Evolutionary conservation across 1,140 invertebrate species (phyloP).

Genomic region (Reticulitermes speratus): DNA sequence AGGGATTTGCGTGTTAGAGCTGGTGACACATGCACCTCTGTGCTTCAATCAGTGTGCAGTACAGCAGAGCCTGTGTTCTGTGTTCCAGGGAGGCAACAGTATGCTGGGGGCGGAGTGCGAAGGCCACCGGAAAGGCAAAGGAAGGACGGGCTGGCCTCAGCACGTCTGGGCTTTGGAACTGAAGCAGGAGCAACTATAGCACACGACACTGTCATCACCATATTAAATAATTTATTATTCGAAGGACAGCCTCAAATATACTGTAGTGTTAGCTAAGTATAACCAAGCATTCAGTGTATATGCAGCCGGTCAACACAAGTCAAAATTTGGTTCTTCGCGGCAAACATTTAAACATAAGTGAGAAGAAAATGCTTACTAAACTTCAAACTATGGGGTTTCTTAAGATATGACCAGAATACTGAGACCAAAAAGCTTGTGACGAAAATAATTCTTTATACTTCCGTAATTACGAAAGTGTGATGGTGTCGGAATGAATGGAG

Average conservation of each 20-base stretch:
- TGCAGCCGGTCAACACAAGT: background rate
- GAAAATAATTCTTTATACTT: too few species aligned
- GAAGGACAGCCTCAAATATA: background rate
- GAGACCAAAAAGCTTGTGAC: too few species aligned
- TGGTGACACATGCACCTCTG: too few species aligned
- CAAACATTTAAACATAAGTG: slow-evolving; percentile 15
- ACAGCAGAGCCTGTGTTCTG: background rate
- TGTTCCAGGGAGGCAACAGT: background rate
- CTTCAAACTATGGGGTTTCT: background rate
- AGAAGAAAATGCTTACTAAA: background rate
- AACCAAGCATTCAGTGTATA: background rate
- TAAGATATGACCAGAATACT: background rate
- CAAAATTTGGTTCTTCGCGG: background rate
- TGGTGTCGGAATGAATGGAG: too few species aligned
- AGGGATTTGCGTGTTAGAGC: too few species aligned
- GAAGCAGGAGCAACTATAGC: slow-evolving; percentile 33
- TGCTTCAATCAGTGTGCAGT: too few species aligned
- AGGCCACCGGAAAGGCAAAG: slow-evolving; percentile 58
- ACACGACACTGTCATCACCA: background rate
- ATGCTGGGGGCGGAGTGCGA: background rate
- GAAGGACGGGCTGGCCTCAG: slow-evolving; percentile 91
- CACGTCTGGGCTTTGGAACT: slow-evolving; percentile 90
- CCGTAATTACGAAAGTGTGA: too few species aligned
- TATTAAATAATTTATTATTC: slow-evolving; percentile 17
- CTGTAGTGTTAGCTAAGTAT: slow-evolving; percentile 3